Conservation (phyloP, 2,113 vertebrate species). For the Serilophus lunatus region DNA sequence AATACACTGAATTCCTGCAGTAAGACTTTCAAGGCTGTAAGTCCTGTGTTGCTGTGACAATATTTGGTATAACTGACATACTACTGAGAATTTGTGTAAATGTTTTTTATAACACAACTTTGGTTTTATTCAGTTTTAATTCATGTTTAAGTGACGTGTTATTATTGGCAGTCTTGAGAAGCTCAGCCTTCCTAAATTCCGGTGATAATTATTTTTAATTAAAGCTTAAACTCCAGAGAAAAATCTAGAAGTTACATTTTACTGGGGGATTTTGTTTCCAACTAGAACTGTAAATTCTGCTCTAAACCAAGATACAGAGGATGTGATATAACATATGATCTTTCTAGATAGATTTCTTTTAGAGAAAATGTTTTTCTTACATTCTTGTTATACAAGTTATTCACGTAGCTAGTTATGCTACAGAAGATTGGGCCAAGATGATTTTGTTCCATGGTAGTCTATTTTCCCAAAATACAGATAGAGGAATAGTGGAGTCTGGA, state of each 20-base stretch:
- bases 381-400: neutral
- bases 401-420: neutral
- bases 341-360: neutral
- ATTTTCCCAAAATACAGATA: neutral
- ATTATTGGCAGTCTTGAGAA: neutral
- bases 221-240: neutral
- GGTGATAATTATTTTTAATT: neutral
- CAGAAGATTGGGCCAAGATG: neutral
- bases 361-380: neutral
- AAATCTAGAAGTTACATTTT: neutral
- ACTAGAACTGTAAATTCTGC: neutral
- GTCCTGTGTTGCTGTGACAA: neutral
- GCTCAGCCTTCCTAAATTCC: neutral
- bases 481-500: neutral
- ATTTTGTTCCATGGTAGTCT: rapidly evolving
- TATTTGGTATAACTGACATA: neutral
- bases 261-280: neutral
- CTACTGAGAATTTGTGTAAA: neutral
- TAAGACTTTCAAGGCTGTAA: neutral
- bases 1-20: neutral
- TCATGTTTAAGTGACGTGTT: neutral
- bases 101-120: neutral
- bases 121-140: neutral
- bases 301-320: rapidly evolving
- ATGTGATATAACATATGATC: neutral